Evolutionary conservation across 35 echinoderm and acorn worm species (phyloP).

Genomic region (Ophiothrix spiculata): DNA sequence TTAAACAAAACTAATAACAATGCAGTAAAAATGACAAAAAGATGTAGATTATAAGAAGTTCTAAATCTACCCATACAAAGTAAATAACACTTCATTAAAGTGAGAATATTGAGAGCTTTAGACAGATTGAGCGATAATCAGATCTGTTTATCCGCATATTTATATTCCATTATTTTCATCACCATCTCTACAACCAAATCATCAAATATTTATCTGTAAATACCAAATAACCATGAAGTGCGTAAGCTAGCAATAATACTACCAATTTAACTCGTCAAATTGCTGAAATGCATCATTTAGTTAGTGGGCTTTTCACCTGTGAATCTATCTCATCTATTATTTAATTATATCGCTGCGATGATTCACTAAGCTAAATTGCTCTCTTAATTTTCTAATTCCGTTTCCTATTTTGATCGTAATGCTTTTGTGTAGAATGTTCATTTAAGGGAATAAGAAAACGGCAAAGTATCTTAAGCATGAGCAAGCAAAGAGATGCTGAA

Average conservation of each 20-base stretch:
- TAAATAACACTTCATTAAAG: no score
- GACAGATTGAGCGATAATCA: background rate
- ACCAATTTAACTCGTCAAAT: background rate
- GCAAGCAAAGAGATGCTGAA: background rate
- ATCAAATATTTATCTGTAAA: background rate
- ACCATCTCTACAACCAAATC: background rate
- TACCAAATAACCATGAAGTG: background rate
- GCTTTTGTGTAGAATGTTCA: no score
- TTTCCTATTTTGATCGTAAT: no score
- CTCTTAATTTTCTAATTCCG: no score
- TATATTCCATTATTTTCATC: background rate
- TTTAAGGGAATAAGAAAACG: no score
- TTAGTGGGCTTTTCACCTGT: background rate
- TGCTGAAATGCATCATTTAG: constrained; percentile 4
- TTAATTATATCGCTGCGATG: background rate
- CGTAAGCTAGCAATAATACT: background rate
- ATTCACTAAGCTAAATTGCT: no score
- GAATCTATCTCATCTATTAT: background rate
- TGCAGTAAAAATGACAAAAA: no score
- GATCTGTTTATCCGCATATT: background rate
- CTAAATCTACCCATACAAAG: no score
- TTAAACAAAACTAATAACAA: no score
- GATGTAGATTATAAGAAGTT: no score
- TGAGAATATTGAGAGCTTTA: no score
- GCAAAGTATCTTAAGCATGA: no score